These are phyloP conservation scores for Meandrusa payeni DNA, from an alignment of 2,888 invertebrate genomes.

Conservation along the genomic window DNA sequence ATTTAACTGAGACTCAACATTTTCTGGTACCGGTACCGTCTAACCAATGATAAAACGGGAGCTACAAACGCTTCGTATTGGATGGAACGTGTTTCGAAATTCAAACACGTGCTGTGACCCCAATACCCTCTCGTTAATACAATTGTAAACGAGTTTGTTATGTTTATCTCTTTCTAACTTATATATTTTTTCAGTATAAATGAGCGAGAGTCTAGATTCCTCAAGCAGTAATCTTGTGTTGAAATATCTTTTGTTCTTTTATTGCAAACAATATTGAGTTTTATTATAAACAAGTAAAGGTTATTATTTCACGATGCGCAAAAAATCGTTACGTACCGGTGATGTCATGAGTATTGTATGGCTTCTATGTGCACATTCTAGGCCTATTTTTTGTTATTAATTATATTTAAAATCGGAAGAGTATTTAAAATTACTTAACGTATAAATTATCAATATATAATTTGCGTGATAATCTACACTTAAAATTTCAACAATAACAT, in stretches of 20 bases:
- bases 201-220: slow-evolving; percentile 46
- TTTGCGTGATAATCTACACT: too few relatives aligned
- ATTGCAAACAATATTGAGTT: slow-evolving; percentile 30
- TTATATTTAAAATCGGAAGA: too few relatives aligned
- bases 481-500: too few relatives aligned
- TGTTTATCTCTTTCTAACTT: slow-evolving; percentile 50
- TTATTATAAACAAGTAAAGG: slow-evolving; percentile 38
- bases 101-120: slow-evolving; percentile 78
- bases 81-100: slow-evolving; percentile 74
- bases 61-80: slow-evolving; percentile 67
- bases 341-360: slow-evolving; percentile 45
- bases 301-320: slow-evolving; percentile 28
- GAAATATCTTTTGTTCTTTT: slow-evolving; percentile 50
- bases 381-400: slow-evolving; percentile 5
- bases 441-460: too few relatives aligned
- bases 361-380: slow-evolving; percentile 16
- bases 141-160: slow-evolving; percentile 41
- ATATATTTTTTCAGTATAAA: slow-evolving; percentile 35
- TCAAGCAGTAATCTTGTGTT: slow-evolving; percentile 40
- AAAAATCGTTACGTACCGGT: slow-evolving; percentile 26
- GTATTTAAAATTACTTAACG: too few relatives aligned
- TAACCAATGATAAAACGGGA: slow-evolving; percentile 65
- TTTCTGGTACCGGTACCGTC: slow-evolving; percentile 51
- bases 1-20: slow-evolving; percentile 42
- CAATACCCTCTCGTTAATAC: slow-evolving; percentile 53